Conservation (phyloP, 2,113 vertebrate genomes). For the Poicephalus gulielmi region DNA sequence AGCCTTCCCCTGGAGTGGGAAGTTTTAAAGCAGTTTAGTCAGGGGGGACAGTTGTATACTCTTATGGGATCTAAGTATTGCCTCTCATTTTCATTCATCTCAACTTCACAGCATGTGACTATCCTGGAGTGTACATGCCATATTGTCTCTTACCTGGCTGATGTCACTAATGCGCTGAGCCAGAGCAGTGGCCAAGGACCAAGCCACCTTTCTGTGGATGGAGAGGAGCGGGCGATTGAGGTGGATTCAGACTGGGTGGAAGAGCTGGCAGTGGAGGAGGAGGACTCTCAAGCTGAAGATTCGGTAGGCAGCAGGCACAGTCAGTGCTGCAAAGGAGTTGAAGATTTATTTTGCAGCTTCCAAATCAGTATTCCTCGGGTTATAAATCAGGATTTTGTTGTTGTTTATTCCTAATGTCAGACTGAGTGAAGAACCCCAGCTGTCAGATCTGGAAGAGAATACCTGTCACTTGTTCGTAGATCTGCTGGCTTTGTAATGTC, state of each 20-base stretch:
- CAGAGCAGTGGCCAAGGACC: conserved; percentile 89
- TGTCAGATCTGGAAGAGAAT: background rate
- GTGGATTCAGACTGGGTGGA: conserved; percentile 99
- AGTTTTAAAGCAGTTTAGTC: background rate
- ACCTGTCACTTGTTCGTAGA: rapidly evolving
- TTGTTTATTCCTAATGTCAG: background rate
- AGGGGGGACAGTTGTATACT: rapidly evolving
- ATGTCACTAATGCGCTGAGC: conserved; percentile 93
- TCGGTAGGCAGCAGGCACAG: conserved; percentile 77
- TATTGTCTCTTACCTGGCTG: conserved; percentile 95
- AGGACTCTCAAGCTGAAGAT: conserved; percentile 97
- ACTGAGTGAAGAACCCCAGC: background rate
- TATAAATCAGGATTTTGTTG: background rate
- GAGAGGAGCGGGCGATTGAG: conserved; percentile 94
- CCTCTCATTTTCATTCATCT: background rate
- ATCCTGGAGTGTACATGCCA: conserved; percentile 96
- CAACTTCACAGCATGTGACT: conserved; percentile 82
- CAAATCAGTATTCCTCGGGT: background rate
- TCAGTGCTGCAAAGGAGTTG: background rate
- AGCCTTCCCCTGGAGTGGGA: background rate
- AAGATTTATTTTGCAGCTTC: background rate
- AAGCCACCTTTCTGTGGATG: conserved; percentile 88
- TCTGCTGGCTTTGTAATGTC: background rate
- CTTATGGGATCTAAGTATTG: background rate
- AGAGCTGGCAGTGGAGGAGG: conserved; percentile 95